phyloP scores from a whole-genome alignment of 2,113 vertebrate species.

The Megaceryle torquata region DNA sequence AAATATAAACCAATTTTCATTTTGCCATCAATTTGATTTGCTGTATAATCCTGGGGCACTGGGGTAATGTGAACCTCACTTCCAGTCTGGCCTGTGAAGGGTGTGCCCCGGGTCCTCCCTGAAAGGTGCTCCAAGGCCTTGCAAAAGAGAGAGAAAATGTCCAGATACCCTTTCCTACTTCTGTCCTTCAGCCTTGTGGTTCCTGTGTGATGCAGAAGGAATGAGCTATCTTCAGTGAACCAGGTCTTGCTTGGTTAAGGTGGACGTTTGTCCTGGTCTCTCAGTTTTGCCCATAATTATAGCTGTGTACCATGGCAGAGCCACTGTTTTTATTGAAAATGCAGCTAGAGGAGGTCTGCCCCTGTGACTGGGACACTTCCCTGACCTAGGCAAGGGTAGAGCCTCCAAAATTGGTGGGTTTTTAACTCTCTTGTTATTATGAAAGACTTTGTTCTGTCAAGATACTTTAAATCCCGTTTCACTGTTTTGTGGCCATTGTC shows the following conservation, averaged over 20 bases:
- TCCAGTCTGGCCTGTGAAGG: neutral
- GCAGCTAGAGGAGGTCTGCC: neutral
- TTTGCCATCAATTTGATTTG: neutral
- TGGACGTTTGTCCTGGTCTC: neutral
- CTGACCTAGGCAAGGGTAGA: neutral
- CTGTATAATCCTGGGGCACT: neutral
- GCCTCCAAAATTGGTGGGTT: rapidly evolving
- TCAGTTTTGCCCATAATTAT: neutral
- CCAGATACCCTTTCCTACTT: neutral
- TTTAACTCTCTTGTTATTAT: neutral
- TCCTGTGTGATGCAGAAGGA: neutral
- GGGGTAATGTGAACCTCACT: neutral
- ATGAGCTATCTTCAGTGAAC: neutral
- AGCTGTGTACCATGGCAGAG: rapidly evolving
- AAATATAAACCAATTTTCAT: neutral
- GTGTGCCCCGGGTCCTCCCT: rapidly evolving
- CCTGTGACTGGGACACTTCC: neutral
- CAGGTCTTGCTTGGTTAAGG: neutral
- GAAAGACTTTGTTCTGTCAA: neutral
- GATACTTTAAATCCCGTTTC: neutral
- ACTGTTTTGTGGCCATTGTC: neutral
- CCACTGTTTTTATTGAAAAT: neutral
- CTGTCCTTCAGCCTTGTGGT: neutral
- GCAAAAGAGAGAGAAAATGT: neutral
- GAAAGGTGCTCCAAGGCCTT: neutral